Evolutionary conservation across 2,113 vertebrate species (phyloP).

Genomic region (Podocnemis expansa): DNA sequence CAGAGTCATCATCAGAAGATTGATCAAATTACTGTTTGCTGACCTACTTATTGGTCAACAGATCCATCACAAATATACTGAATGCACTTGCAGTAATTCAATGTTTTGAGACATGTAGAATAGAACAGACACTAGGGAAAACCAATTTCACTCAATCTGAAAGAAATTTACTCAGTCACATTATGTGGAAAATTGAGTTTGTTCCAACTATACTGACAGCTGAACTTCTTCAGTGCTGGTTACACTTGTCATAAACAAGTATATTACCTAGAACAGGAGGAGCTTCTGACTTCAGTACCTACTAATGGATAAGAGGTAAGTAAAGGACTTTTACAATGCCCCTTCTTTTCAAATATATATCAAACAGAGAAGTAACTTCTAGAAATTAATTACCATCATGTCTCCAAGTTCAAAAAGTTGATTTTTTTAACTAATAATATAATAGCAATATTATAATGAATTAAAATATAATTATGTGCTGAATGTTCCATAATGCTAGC

Average conservation of each 20-base stretch:
- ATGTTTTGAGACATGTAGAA: slow-evolving; percentile 10
- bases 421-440: slow-evolving; percentile 69
- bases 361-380: slow-evolving; percentile 53
- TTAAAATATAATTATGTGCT: slow-evolving; percentile 69
- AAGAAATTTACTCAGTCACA: slow-evolving; percentile 73
- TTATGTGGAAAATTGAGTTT: slow-evolving; percentile 69
- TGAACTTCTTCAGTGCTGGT: slow-evolving; percentile 73
- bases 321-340: slow-evolving; percentile 9
- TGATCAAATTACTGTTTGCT: not conserved
- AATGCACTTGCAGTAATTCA: not conserved
- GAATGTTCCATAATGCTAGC: slow-evolving; percentile 55
- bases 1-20: not conserved
- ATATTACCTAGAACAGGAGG: slow-evolving; percentile 68
- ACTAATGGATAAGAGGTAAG: slow-evolving; percentile 64
- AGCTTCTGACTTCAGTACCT: slow-evolving; percentile 61
- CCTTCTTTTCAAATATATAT: slow-evolving; percentile 48
- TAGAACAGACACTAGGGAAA: slow-evolving; percentile 69
- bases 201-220: slow-evolving; percentile 72
- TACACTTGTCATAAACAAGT: slow-evolving; percentile 72
- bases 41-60: not conserved
- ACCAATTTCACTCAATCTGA: slow-evolving; percentile 62
- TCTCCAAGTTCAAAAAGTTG: slow-evolving; percentile 61
- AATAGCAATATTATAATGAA: slow-evolving; percentile 72
- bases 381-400: slow-evolving; percentile 69
- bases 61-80: not conserved